A percentile compares a stretch with the other conserved stretches of the same genome.
Conservation (phyloP, 2,113 vertebrate species). For the Glaucomys volans region DNA sequence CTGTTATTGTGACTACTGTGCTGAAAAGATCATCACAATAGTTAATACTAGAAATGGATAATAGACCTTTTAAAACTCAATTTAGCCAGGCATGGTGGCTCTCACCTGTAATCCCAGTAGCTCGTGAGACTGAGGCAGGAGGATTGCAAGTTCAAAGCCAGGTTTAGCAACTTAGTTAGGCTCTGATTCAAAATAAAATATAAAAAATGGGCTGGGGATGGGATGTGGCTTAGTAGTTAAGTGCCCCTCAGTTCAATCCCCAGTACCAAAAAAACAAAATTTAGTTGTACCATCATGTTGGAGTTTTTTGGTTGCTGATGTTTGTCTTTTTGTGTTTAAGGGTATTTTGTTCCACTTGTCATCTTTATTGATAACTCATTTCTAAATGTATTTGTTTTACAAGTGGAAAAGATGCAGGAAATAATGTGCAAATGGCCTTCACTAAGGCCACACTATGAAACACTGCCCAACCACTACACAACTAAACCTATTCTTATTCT, state of each 20-base stretch:
- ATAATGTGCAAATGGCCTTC: too few relatives aligned
- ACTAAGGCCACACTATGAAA: neutral
- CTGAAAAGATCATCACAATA: neutral
- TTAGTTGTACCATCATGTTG: neutral
- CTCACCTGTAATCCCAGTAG: too few relatives aligned
- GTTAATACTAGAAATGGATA: neutral
- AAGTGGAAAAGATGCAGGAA: constrained; percentile 39
- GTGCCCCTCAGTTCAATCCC: too few relatives aligned
- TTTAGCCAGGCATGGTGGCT: too few relatives aligned
- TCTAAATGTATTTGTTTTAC: constrained; percentile 44
- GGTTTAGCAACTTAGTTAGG: too few relatives aligned
- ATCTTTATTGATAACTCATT: constrained; percentile 24
- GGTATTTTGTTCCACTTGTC: neutral
- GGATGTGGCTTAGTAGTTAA: too few relatives aligned
- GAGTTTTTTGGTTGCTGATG: neutral
- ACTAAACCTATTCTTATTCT: neutral
- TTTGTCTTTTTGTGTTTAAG: constrained; percentile 27
- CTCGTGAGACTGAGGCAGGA: too few relatives aligned
- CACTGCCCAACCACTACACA: neutral
- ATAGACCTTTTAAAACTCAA: neutral
- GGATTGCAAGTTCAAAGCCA: too few relatives aligned
- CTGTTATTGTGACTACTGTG: neutral
- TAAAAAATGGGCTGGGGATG: too few relatives aligned
- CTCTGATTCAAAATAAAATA: too few relatives aligned
- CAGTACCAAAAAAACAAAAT: neutral